A percentile compares a stretch with the other conserved stretches of the same genome.
Conservation (phyloP, 2,888 invertebrate genomes). For the Ornithoptera priamus region DNA sequence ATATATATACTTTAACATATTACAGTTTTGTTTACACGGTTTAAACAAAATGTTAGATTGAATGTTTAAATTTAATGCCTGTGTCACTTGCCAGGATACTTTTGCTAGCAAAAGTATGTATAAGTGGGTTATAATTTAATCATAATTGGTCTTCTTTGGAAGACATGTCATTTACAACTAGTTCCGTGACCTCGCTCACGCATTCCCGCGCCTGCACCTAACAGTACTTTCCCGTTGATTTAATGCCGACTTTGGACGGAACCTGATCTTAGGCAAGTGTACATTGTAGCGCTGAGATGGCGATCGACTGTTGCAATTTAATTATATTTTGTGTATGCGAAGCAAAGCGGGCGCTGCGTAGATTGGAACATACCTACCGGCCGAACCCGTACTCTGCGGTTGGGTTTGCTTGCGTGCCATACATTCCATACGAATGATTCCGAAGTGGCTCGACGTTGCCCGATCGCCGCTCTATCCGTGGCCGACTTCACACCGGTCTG, state of each 20-base stretch:
- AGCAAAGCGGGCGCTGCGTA: slow-evolving; percentile 62
- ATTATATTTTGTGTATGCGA: slow-evolving; percentile 75
- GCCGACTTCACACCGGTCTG: slow-evolving; percentile 77
- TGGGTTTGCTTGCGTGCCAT: slow-evolving; percentile 61
- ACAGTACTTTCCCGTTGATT: slow-evolving; percentile 80
- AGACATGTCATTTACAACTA: slow-evolving; percentile 74
- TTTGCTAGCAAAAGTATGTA: neutral
- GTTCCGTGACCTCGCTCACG: slow-evolving; percentile 81
- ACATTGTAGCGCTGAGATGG: slow-evolving; percentile 69
- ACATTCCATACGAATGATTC: slow-evolving; percentile 66
- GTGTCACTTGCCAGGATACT: slow-evolving; percentile 7
- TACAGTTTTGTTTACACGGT: neutral
- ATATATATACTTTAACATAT: neutral
- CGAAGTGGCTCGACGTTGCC: slow-evolving; percentile 57
- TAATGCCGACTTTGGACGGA: slow-evolving; percentile 77
- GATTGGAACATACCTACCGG: slow-evolving; percentile 56
- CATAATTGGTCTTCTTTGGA: slow-evolving; percentile 67
- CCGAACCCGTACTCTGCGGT: slow-evolving; percentile 56
- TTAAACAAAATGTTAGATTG: neutral
- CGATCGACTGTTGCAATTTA: slow-evolving; percentile 76
- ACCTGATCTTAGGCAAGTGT: slow-evolving; percentile 77
- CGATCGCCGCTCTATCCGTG: slow-evolving; percentile 57
- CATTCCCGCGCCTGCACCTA: slow-evolving; percentile 80
- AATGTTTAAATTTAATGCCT: neutral
- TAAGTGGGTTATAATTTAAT: slow-evolving; percentile 48